phyloP scores from a whole-genome alignment of 2,797 vertebrate species.

The Geotrypetes seraphini region DNA sequence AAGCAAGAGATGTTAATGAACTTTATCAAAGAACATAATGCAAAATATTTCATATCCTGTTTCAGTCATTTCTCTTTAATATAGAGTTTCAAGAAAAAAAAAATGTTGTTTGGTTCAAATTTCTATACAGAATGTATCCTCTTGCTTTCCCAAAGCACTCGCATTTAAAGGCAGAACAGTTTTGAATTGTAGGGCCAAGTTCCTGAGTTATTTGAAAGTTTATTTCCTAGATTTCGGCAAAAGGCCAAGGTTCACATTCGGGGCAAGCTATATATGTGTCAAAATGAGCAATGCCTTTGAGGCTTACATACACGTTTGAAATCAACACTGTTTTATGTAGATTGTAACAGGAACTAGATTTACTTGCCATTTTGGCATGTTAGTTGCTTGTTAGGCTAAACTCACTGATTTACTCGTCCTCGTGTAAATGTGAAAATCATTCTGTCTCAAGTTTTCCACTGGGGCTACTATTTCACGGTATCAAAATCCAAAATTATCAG shows the following conservation, averaged over 20 bases:
- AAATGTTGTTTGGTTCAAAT: too few relatives aligned
- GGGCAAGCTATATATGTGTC: conserved; percentile 58
- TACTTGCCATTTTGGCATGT: conserved; percentile 53
- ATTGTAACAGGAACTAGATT: conserved; percentile 63
- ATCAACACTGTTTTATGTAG: conserved; percentile 55
- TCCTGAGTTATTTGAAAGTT: conserved; percentile 29
- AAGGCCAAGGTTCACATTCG: conserved; percentile 55
- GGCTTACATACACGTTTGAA: conserved; percentile 57
- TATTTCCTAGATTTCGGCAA: conserved; percentile 44
- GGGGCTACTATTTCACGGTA: conserved; percentile 48
- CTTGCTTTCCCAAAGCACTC: too few relatives aligned
- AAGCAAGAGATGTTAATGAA: too few relatives aligned
- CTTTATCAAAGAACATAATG: too few relatives aligned
- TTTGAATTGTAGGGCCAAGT: conserved; percentile 16
- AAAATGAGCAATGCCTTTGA: conserved; percentile 58
- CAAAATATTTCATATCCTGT: too few relatives aligned
- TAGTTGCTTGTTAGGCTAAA: conserved; percentile 67
- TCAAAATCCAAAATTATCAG: too few relatives aligned
- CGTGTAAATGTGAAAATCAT: conserved; percentile 67
- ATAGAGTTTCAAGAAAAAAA: too few relatives aligned
- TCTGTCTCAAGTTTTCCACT: conserved; percentile 46
- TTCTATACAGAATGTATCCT: too few relatives aligned
- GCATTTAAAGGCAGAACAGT: too few relatives aligned
- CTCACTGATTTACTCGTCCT: conserved; percentile 65
- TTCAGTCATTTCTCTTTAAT: too few relatives aligned